Evolutionary conservation across 2,113 vertebrate genomes (phyloP), one percentile per base, ranked within the genome.

Genomic region (Dicrurus megarhynchus): DNA sequence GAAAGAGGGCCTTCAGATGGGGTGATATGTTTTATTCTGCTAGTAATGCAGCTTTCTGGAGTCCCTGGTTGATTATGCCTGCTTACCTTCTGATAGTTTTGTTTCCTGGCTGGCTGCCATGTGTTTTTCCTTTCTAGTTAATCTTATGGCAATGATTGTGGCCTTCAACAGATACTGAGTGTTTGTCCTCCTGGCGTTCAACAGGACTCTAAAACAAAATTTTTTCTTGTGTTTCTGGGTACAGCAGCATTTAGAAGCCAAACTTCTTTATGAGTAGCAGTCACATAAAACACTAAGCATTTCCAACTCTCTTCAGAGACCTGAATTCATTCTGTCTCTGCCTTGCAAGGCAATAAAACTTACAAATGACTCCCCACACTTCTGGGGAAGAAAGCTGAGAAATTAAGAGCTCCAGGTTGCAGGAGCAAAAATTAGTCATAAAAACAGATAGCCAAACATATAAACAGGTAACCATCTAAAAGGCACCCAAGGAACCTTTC

Each of bases 81-180:
- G 57, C 93, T 96, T 96, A 84, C 61, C 73, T 95, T 94, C 46
- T 17, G 90, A 96, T 84, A 91, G 44, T 80, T 87, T 19, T 77
- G 41, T 84, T 95, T 94, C 88, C 95, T 96, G 96, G 88, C 79
- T 53, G 13, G n/a, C 80, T 90, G 92, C 86, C 90, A 75, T 28
- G 18, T 92, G 73, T 78, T 95, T 93, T 92, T 87, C 87, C 91
- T 94, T 92, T 89, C 61, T 78, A 41, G 37, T 90, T 93, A 96
- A 95, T 92, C 88, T 94, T 75, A 87, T 2, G 6, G 88, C 93
- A 95, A 50, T 90, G 83, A 82, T 79, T 57, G 46, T 89, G 90
- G 80, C 90, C 95, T 96, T 96, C 90, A 92, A 68, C 76, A 94
- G 83, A 92, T 92, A 90, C 0, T 52, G 78, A 77, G 33, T 84